phyloP scores from a whole-genome alignment of 2,113 vertebrate species.

The Solea solea region DNA sequence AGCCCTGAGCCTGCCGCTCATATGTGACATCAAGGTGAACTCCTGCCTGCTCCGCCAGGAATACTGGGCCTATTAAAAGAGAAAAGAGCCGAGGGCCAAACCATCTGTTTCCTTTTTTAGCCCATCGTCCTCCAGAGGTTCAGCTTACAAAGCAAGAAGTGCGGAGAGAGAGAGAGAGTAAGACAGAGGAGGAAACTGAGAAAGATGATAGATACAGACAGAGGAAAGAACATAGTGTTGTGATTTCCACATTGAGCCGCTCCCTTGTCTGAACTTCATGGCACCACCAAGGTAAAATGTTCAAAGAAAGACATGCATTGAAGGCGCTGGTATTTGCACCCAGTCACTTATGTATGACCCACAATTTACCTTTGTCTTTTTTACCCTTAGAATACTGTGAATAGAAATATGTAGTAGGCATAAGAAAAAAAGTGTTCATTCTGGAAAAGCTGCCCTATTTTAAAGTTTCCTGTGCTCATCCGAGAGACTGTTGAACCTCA shows the following conservation, averaged over 20 bases:
- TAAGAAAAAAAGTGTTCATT: no score
- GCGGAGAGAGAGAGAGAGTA: constrained; percentile 18
- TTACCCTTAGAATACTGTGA: no score
- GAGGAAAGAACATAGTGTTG: background rate
- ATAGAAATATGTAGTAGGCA: no score
- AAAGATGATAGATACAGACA: background rate
- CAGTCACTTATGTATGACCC: background rate
- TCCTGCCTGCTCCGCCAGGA: constrained; percentile 58
- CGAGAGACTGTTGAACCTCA: no score
- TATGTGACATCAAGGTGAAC: constrained; percentile 76
- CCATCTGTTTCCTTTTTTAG: constrained; percentile 60
- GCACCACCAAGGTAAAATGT: background rate
- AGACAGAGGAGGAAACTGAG: constrained; percentile 1
- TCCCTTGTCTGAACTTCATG: background rate
- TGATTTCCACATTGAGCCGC: background rate
- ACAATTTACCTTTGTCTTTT: no score
- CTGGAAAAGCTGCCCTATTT: no score
- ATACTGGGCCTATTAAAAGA: constrained; percentile 68
- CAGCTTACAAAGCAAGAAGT: constrained; percentile 47
- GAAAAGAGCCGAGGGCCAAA: constrained; percentile 61
- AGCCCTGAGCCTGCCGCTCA: constrained; percentile 45
- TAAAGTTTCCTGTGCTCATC: no score
- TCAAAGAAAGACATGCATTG: background rate
- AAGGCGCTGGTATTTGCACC: no score
- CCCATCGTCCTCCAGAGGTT: constrained; percentile 47